Conservation (phyloP, 2,888 invertebrate species). For the Aproaerema taeniolella region DNA sequence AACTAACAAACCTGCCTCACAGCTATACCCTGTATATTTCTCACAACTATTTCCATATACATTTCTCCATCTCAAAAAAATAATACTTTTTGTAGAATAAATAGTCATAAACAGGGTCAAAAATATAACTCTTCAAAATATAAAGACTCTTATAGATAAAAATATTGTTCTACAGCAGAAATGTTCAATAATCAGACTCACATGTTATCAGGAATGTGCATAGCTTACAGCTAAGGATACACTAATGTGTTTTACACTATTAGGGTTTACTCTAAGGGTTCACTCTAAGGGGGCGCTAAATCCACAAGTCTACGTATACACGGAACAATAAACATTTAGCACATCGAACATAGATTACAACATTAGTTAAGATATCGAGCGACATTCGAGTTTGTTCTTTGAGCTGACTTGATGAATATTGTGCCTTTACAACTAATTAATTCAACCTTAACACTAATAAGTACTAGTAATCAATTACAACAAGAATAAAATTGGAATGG, state of each 20-base stretch:
- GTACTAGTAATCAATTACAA: constrained; percentile 24
- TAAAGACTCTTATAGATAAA: constrained; percentile 61
- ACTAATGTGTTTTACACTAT: constrained; percentile 51
- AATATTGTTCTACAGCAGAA: constrained; percentile 66
- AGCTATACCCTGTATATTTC: constrained; percentile 66
- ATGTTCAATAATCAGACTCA: constrained; percentile 70
- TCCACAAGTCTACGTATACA: constrained; percentile 38
- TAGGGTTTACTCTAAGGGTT: constrained; percentile 34
- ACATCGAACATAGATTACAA: constrained; percentile 56
- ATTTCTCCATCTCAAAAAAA: constrained; percentile 43
- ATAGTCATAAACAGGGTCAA: constrained; percentile 57
- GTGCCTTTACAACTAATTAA: constrained; percentile 53
- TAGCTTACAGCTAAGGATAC: constrained; percentile 62
- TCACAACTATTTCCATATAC: constrained; percentile 51
- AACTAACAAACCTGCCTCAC: constrained; percentile 38
- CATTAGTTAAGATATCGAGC: constrained; percentile 53
- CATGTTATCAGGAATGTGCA: constrained; percentile 69
- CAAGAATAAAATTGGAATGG: constrained; percentile 37
- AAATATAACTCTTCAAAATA: constrained; percentile 73
- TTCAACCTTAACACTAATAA: constrained; percentile 37
- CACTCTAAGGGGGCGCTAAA: constrained; percentile 52
- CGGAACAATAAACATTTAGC: constrained; percentile 45
- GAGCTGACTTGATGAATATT: constrained; percentile 78
- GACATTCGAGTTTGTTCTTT: constrained; percentile 60
- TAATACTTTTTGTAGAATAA: constrained; percentile 65